phyloP scores from a whole-genome alignment of 2,797 vertebrate species.

The Pogoniulus pusillus region DNA sequence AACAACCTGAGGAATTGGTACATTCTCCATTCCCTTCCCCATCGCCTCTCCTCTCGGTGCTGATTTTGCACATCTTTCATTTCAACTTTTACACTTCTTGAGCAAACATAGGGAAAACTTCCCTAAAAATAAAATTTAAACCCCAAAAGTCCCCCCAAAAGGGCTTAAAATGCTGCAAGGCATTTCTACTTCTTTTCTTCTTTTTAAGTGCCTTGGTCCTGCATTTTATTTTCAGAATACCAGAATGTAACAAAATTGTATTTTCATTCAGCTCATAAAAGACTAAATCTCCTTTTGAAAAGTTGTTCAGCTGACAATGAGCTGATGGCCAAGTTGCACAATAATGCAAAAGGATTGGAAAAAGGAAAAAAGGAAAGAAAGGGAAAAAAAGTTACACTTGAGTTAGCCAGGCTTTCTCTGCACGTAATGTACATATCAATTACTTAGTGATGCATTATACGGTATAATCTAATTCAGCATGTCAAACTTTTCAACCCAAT shows the following conservation, averaged over 20 bases:
- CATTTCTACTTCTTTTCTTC: not conserved
- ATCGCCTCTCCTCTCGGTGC: not conserved
- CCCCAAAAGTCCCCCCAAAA: not conserved
- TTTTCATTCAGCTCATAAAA: conserved; percentile 49
- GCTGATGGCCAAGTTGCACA: conserved; percentile 25
- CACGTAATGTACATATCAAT: conserved; percentile 62
- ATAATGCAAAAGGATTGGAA: not conserved
- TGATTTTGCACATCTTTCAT: conserved; percentile 10
- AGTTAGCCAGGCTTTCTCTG: conserved; percentile 48
- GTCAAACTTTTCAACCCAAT: conserved; percentile 66
- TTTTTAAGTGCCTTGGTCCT: not conserved
- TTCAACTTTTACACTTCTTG: not conserved
- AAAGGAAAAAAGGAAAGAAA: not conserved
- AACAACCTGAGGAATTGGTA: not conserved
- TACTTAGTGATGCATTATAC: conserved; percentile 61
- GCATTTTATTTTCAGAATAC: conserved; percentile 20
- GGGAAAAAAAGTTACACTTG: conserved; percentile 27
- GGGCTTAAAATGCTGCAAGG: not conserved
- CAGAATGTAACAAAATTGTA: not conserved
- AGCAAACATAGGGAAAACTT: conserved; percentile 27
- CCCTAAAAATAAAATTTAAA: not conserved
- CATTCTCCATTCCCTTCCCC: not conserved
- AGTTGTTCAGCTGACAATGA: conserved; percentile 34
- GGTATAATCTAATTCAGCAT: conserved; percentile 56
- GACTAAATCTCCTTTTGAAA: conserved; percentile 37